These are phyloP conservation scores for Cheilosia impressa DNA, from an alignment of 2,888 invertebrate genomes.

Conservation along the genomic window DNA sequence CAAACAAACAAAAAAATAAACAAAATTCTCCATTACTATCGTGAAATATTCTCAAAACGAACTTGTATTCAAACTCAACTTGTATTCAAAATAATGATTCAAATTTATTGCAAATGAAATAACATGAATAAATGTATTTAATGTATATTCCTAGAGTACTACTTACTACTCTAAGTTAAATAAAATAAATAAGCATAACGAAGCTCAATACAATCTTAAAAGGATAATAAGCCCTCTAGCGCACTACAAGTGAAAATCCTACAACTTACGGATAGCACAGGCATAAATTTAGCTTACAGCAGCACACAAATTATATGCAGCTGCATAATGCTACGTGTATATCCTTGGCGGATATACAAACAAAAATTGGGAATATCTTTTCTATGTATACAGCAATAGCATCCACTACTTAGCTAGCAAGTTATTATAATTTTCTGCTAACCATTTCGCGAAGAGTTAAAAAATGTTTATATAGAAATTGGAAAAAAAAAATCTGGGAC, in stretches of 20 bases:
- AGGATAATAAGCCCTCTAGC: conserved; percentile 66
- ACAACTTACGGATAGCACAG: conserved; percentile 40
- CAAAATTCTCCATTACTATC: conserved; percentile 42
- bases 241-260: conserved; percentile 58
- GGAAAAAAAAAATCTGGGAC: conserved; percentile 18
- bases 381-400: conserved; percentile 31
- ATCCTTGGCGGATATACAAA: conserved; percentile 3
- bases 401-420: conserved; percentile 65
- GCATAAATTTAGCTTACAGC: conserved; percentile 34
- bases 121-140: conserved; percentile 72
- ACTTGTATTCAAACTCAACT: conserved; percentile 10
- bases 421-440: conserved; percentile 57
- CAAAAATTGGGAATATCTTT: conserved; percentile 5
- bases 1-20: conserved; percentile 4
- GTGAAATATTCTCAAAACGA: conserved; percentile 10
- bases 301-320: conserved; percentile 31
- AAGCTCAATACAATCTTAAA: conserved; percentile 46
- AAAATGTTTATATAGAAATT: conserved; percentile 47
- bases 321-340: conserved; percentile 30
- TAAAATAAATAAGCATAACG: conserved; percentile 14
- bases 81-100: conserved; percentile 23
- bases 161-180: conserved; percentile 50
- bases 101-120: conserved; percentile 69
- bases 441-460: conserved; percentile 55
- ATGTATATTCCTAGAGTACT: conserved; percentile 55